A percentile compares a stretch with the other conserved stretches of the same genome.
Conservation (phyloP, 2,113 vertebrate species). For the Corythornis vintsioides region DNA sequence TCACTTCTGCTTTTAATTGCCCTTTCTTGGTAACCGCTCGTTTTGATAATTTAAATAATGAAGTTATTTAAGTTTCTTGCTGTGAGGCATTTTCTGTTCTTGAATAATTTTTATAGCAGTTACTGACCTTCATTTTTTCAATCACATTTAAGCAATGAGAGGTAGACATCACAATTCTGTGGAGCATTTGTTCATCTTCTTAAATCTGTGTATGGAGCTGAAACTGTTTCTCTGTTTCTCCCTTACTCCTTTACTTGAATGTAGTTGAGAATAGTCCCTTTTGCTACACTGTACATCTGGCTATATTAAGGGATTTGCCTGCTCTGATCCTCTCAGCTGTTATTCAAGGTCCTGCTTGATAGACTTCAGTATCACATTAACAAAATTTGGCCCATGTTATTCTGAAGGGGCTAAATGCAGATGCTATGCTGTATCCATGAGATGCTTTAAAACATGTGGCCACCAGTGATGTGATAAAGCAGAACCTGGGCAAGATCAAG, state of each 20-base stretch:
- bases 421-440: rapidly evolving
- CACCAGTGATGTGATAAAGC: background rate
- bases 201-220: background rate
- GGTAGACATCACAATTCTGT: background rate
- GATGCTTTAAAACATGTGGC: background rate
- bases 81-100: background rate
- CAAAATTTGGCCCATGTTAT: background rate
- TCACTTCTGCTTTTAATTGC: background rate
- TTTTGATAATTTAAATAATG: background rate
- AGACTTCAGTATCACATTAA: rapidly evolving
- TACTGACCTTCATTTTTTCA: background rate
- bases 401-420: background rate
- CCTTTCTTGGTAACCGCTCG: background rate
- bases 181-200: background rate
- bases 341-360: background rate
- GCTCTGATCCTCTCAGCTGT: background rate
- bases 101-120: background rate
- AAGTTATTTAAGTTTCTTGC: background rate
- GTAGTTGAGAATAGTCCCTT: background rate
- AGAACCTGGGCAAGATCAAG: background rate
- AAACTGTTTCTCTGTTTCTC: background rate
- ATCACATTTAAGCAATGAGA: background rate
- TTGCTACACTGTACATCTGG: background rate
- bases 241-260: background rate
- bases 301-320: background rate